phyloP scores from a whole-genome alignment of 2,113 vertebrate species.

The Xyliphius kryptos region DNA sequence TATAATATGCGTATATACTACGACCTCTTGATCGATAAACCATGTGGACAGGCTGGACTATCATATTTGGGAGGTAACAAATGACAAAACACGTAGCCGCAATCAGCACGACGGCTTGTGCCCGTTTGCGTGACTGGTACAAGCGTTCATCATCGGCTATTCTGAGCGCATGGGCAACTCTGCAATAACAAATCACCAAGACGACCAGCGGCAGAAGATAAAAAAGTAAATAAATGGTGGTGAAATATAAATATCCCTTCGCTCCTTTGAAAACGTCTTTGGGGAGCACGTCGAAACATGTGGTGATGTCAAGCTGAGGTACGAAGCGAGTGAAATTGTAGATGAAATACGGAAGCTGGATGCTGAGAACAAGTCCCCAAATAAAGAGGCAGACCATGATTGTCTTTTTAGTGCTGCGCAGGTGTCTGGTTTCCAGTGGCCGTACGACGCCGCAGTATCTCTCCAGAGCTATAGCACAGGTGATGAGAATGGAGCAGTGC shows the following conservation, averaged over 20 bases:
- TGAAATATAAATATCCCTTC: constrained; percentile 30
- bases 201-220: constrained; percentile 26
- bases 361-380: constrained; percentile 35
- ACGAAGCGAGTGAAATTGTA: neutral
- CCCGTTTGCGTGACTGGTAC: constrained; percentile 10
- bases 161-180: constrained; percentile 40
- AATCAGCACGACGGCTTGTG: constrained; percentile 36
- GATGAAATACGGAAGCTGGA: constrained; percentile 36
- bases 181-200: constrained; percentile 41
- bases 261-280: constrained; percentile 5
- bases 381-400: constrained; percentile 11
- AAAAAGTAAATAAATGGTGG: constrained; percentile 26
- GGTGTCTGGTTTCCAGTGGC: constrained; percentile 1
- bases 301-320: constrained; percentile 10
- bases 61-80: constrained; percentile 44
- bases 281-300: constrained; percentile 42
- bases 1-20: constrained; percentile 42
- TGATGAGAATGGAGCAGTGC: constrained; percentile 36
- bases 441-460: constrained; percentile 34
- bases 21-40: neutral
- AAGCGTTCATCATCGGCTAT: constrained; percentile 10
- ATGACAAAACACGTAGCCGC: constrained; percentile 38
- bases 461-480: constrained; percentile 35
- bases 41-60: constrained; percentile 34
- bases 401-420: constrained; percentile 20